Evolutionary conservation across 2,888 invertebrate species (phyloP).

Genomic region (Cordylochernes scorpioides): DNA sequence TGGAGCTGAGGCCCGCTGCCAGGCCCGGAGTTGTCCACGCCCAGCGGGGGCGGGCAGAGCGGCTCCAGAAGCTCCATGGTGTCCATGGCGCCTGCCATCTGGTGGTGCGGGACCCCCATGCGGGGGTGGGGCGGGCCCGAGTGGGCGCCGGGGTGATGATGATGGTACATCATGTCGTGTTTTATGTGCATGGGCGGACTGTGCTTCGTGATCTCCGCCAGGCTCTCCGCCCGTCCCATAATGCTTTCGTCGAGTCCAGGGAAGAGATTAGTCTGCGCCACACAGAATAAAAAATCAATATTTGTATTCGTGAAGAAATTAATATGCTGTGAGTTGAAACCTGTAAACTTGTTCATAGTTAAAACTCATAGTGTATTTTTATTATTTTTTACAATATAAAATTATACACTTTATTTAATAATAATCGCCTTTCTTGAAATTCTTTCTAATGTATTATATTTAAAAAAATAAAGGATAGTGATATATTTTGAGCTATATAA

Average conservation of each 20-base stretch:
- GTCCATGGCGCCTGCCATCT: too few relatives aligned
- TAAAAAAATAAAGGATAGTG: too few relatives aligned
- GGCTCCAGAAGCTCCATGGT: slow-evolving; percentile 80
- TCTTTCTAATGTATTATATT: too few relatives aligned
- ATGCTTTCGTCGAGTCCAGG: slow-evolving; percentile 70
- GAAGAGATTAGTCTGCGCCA: slow-evolving; percentile 87
- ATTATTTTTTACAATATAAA: too few relatives aligned
- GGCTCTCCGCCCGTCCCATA: slow-evolving; percentile 65
- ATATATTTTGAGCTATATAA: too few relatives aligned
- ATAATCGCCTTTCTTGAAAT: too few relatives aligned
- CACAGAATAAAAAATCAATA: too few relatives aligned
- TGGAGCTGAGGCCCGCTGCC: slow-evolving; percentile 34
- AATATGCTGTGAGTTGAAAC: too few relatives aligned
- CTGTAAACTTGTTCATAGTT: too few relatives aligned
- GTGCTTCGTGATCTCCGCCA: slow-evolving; percentile 77
- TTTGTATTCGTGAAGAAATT: too few relatives aligned
- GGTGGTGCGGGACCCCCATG: slow-evolving; percentile 37
- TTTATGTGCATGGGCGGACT: slow-evolving; percentile 48
- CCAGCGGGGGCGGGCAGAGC: slow-evolving; percentile 31
- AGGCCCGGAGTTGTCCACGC: slow-evolving; percentile 13
- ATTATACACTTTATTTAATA: too few relatives aligned
- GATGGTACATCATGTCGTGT: slow-evolving; percentile 65
- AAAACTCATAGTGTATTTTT: too few relatives aligned
- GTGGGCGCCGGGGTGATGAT: slow-evolving; percentile 14
- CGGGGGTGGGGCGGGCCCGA: slow-evolving; percentile 32